Base-by-base conservation (phyloP, 2,888 invertebrate genomes). In the Tridacna gigas region DNA sequence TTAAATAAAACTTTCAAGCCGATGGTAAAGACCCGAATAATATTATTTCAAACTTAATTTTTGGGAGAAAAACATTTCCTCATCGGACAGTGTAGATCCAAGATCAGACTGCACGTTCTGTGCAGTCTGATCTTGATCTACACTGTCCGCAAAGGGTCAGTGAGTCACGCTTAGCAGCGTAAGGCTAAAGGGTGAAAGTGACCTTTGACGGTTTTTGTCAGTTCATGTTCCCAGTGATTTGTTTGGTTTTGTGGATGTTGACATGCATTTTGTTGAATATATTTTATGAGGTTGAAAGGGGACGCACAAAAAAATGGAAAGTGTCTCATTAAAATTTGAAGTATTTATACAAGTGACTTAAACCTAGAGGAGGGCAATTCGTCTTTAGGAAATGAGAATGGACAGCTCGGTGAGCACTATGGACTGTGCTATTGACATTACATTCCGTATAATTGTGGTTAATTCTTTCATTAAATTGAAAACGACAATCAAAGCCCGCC, bases 181-280 rank as follows among this genome's bases (percentile, higher is more conserved):
- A n/a, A n/a, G n/a, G n/a, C n/a, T n/a, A n/a, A 45, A 45, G 37
- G 69, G 63, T 25, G 25, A 67, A 80, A 74, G 69, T 79, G 77
- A 82, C 82, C 82, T 77, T 74, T 79, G 79, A 51, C 77, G 56
- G 74, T 74, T 66, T 37, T 45, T 69, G 74, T 85, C 79, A 82
- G 45, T 80, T 85, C 79, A 69, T 77, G 45, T 80, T 77, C 74
- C 56, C 61, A 15, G 56, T 63, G 74, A 85, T 85, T 85, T 85
- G 82, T 85, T 63, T 47, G 71, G 47, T 75, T 74, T 77, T 83
- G 74, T 80, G 37, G 60, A 80, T 25, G 63, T 78, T 82, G 77
- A 82, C 81, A 79, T 82, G 79, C 77, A 84, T 78, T 80, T 82
- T 84, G 81, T 79, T 69, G 51, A 75, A 25, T 48, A 66, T 74